Conservation (phyloP, 2,888 invertebrate genomes). For the Pimpla rufipes region DNA sequence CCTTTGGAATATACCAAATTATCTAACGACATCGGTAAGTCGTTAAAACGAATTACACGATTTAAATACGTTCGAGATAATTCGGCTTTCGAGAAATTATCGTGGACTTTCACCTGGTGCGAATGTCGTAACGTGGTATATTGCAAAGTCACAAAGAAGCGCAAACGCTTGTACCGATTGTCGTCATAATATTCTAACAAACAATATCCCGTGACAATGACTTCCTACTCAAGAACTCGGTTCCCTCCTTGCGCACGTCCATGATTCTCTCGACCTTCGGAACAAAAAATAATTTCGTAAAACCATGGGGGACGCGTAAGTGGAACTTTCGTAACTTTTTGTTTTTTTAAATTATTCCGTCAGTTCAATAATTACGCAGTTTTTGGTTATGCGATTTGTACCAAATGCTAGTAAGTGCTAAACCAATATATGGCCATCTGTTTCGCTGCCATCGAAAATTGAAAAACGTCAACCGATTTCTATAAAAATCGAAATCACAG, state of each 20-base stretch:
- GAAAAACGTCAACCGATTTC: neutral
- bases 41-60: slow-evolving; percentile 3
- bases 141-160: slow-evolving; percentile 1
- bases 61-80: slow-evolving; percentile 20
- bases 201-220: slow-evolving; percentile 17
- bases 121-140: slow-evolving; percentile 32
- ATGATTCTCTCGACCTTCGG: neutral
- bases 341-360: neutral
- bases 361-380: neutral
- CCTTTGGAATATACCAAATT: neutral
- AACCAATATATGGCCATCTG: neutral
- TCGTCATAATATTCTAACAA: slow-evolving; percentile 27
- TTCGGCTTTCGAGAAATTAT: slow-evolving; percentile 57
- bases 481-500: neutral
- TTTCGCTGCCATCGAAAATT: neutral
- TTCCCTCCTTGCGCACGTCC: neutral
- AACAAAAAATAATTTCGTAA: slow-evolving; percentile 6
- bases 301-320: neutral
- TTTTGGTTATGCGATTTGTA: neutral
- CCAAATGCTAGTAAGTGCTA: neutral
- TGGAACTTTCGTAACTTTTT: slow-evolving; percentile 6
- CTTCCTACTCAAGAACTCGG: slow-evolving; percentile 35
- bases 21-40: neutral
- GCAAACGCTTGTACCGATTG: slow-evolving; percentile 7
- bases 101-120: slow-evolving; percentile 57